phyloP scores from a whole-genome alignment of 2,113 vertebrate genomes.

The Myotis brandtii region DNA sequence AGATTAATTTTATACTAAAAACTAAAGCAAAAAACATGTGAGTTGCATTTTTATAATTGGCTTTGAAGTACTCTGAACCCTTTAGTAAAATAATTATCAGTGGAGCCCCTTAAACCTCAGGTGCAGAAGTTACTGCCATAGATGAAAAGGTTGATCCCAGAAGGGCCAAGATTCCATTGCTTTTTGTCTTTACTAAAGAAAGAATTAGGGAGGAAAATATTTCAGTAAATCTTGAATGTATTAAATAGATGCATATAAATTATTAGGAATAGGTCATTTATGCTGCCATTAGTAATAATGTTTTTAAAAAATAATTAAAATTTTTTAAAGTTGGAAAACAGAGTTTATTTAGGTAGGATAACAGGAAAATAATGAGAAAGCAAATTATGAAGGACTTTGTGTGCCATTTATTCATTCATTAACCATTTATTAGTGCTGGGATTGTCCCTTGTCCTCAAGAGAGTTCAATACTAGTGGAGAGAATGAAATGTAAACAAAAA shows the following conservation, averaged over 20 bases:
- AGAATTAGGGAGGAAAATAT: slow-evolving; percentile 7
- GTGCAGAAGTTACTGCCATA: not conserved
- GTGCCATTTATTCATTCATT: not conserved
- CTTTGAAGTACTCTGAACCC: not conserved
- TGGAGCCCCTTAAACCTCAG: not conserved
- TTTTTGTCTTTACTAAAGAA: slow-evolving; percentile 38
- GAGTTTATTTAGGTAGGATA: not conserved
- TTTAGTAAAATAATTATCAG: not conserved
- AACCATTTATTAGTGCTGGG: not conserved
- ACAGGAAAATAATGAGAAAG: not conserved
- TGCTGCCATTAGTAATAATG: slow-evolving; percentile 7
- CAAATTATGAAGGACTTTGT: not conserved
- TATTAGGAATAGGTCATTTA: not conserved
- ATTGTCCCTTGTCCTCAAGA: not conserved
- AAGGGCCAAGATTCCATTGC: not conserved
- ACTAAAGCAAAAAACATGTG: not conserved
- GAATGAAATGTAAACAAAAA: not conserved
- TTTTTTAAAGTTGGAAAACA: not conserved
- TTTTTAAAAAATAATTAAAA: slow-evolving; percentile 55
- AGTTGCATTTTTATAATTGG: slow-evolving; percentile 38
- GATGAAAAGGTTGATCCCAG: not conserved
- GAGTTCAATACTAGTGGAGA: not conserved
- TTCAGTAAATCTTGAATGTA: slow-evolving; percentile 6
- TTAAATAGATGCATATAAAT: slow-evolving; percentile 5
- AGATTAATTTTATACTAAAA: slow-evolving; percentile 40